Evolutionary conservation across 2,888 invertebrate genomes (phyloP).

Genomic region (Prosopocoilus inquinatus): DNA sequence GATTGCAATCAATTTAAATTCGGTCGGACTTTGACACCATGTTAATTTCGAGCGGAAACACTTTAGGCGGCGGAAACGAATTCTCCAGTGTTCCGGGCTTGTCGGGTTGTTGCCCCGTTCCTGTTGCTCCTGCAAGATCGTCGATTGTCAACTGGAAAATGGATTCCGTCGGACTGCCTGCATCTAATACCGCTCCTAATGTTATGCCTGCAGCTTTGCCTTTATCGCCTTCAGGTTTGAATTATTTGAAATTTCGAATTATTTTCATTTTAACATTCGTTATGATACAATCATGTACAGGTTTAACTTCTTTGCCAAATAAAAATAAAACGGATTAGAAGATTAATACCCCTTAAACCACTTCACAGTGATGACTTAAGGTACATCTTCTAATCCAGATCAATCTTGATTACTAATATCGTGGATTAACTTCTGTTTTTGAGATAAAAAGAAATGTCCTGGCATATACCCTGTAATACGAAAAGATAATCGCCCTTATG

Average conservation of each 20-base stretch:
- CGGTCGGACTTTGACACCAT: conserved; percentile 43
- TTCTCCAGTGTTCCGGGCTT: conserved; percentile 49
- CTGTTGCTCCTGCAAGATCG: conserved; percentile 55
- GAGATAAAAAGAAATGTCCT: too few relatives aligned
- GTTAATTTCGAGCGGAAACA: conserved; percentile 66
- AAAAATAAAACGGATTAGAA: too few relatives aligned
- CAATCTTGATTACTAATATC: too few relatives aligned
- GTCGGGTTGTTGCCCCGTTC: conserved; percentile 53
- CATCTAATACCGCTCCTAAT: conserved; percentile 55
- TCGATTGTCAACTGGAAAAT: conserved; percentile 58
- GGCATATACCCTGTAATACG: too few relatives aligned
- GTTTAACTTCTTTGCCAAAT: too few relatives aligned
- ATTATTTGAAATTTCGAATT: not conserved
- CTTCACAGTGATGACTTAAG: too few relatives aligned
- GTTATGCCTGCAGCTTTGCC: conserved; percentile 53
- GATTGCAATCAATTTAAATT: not conserved
- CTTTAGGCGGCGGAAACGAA: conserved; percentile 56
- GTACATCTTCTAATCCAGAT: too few relatives aligned
- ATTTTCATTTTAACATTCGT: too few relatives aligned
- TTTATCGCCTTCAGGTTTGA: conserved; percentile 59
- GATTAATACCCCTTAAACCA: too few relatives aligned
- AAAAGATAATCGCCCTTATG: too few relatives aligned
- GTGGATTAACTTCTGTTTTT: too few relatives aligned
- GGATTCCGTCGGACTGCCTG: conserved; percentile 60
- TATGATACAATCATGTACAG: too few relatives aligned